These are phyloP conservation scores for Monopis laevigella DNA, from an alignment of 2,888 invertebrate genomes.

Conservation along the genomic window DNA sequence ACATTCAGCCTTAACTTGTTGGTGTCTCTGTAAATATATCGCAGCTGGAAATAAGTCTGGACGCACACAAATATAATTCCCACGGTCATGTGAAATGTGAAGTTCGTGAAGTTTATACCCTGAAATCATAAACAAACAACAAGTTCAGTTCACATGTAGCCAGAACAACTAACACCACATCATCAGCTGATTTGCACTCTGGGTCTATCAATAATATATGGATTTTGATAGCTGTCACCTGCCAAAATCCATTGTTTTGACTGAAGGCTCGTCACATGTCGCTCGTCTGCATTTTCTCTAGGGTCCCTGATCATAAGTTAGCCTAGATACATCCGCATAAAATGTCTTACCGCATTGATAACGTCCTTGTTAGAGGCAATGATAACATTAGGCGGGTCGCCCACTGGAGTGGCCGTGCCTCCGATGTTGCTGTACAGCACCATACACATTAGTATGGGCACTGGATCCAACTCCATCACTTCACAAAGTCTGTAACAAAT, in stretches of 20 bases:
- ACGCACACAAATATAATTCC: conserved; percentile 76
- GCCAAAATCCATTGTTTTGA: too few species aligned
- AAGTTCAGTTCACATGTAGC: not conserved
- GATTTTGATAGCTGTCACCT: too few species aligned
- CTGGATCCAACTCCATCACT: conserved; percentile 87
- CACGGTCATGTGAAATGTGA: conserved; percentile 81
- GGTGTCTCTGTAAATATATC: conserved; percentile 76
- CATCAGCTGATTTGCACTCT: too few species aligned
- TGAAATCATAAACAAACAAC: conserved; percentile 35
- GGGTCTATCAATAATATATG: too few species aligned
- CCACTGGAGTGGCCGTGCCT: conserved; percentile 88
- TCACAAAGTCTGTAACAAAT: conserved; percentile 80
- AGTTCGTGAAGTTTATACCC: conserved; percentile 85
- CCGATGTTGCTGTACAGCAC: conserved; percentile 91
- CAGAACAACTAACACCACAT: not conserved
- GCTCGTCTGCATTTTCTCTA: too few species aligned
- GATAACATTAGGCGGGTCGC: conserved; percentile 93
- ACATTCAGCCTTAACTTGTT: conserved; percentile 75
- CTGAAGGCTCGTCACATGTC: too few species aligned
- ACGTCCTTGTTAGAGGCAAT: conserved; percentile 82
- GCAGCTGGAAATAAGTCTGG: conserved; percentile 76
- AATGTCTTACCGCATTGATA: conserved; percentile 71
- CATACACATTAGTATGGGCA: conserved; percentile 86
- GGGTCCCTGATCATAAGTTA: too few species aligned
- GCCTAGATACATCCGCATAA: too few species aligned